Conservation (phyloP, 2,113 vertebrate genomes). For the Isurus oxyrinchus region DNA sequence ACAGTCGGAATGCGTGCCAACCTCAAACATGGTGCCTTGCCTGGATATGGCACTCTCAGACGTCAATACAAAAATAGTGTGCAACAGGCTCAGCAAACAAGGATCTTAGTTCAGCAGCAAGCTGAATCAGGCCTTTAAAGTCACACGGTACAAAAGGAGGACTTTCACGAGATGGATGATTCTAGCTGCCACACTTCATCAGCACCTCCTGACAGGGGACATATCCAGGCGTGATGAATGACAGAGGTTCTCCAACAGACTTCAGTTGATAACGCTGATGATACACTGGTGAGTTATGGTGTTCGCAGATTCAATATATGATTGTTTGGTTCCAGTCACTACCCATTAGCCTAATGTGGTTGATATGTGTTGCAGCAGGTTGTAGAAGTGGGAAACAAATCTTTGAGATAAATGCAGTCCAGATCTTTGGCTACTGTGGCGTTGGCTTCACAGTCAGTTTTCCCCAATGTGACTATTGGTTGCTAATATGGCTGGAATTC, state of each 20-base stretch:
- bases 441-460: neutral
- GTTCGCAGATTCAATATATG: neutral
- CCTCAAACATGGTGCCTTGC: neutral
- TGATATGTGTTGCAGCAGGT: neutral
- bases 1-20: neutral
- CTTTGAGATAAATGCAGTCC: neutral
- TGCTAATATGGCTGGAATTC: neutral
- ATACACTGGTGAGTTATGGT: neutral
- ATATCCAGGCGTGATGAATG: slow-evolving; percentile 13
- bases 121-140: neutral
- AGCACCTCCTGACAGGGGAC: neutral
- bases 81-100: neutral
- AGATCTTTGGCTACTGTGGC: neutral
- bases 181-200: neutral
- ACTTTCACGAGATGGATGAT: neutral
- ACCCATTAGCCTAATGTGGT: neutral
- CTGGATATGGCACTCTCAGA: neutral
- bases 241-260: neutral
- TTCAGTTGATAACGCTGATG: slow-evolving; percentile 12
- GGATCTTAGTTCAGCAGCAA: neutral
- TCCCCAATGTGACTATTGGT: neutral
- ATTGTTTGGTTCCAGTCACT: slow-evolving; percentile 18
- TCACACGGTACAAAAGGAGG: neutral
- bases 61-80: no score
- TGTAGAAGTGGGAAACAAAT: neutral